phyloP scores from a whole-genome alignment of 2,113 vertebrate species.

The Paratilapia polleni region DNA sequence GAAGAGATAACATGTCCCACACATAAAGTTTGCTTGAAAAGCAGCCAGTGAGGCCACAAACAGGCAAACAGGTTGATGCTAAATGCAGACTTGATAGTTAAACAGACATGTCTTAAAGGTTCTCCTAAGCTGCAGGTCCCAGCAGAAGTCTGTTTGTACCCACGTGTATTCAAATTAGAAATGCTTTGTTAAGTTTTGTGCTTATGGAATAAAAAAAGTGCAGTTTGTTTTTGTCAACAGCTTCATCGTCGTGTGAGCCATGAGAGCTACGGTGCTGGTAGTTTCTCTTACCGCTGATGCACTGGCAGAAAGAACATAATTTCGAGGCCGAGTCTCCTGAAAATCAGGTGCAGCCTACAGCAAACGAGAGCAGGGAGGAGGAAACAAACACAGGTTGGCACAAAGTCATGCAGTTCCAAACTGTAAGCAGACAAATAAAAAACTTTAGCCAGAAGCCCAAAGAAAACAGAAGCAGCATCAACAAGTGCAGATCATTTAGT shows the following conservation, averaged over 20 bases:
- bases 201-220: neutral
- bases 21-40: no score
- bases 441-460: neutral
- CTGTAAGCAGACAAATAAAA: constrained; percentile 12
- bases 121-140: no score
- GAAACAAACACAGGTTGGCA: constrained; percentile 36
- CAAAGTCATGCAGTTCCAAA: constrained; percentile 47
- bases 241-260: neutral
- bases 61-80: neutral
- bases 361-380: constrained; percentile 45
- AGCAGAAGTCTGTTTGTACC: neutral
- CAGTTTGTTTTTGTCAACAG: neutral
- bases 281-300: constrained; percentile 94
- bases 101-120: neutral
- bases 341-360: constrained; percentile 95
- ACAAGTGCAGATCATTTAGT: neutral
- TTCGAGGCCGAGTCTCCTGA: constrained; percentile 98
- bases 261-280: neutral
- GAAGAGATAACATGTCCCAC: no score
- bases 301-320: constrained; percentile 98
- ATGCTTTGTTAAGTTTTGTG: neutral
- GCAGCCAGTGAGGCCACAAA: no score
- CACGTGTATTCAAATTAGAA: neutral
- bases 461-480: neutral
- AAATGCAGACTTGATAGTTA: neutral